phyloP scores from a whole-genome alignment of 2,113 vertebrate species.

The Nothoprocta pentlandii region DNA sequence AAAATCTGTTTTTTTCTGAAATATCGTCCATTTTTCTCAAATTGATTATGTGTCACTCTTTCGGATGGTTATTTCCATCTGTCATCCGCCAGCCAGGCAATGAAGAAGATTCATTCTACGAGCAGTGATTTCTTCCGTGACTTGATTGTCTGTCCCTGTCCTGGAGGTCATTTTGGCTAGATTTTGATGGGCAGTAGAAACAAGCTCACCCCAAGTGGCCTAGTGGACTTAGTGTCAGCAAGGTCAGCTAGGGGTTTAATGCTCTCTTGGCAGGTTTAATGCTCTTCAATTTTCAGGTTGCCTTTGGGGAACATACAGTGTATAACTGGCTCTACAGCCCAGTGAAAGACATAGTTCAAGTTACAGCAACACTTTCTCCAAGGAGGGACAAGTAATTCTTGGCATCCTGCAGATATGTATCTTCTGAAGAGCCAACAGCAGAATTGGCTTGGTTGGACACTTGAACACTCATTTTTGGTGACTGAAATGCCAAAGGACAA shows the following conservation, averaged over 20 bases:
- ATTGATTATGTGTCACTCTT: not conserved
- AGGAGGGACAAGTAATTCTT: not conserved
- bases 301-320: rapidly evolving
- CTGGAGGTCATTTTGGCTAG: not conserved
- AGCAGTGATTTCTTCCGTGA: not conserved
- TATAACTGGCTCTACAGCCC: not conserved
- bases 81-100: not conserved
- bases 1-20: slow-evolving; percentile 15
- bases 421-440: not conserved
- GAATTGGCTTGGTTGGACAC: not conserved
- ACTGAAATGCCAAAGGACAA: not conserved
- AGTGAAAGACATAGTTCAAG: not conserved
- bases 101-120: not conserved
- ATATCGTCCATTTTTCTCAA: not conserved
- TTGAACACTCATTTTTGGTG: not conserved
- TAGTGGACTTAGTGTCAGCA: not conserved
- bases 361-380: not conserved
- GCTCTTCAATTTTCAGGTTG: rapidly evolving
- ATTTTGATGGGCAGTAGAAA: not conserved
- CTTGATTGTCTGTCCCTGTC: not conserved
- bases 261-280: rapidly evolving
- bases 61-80: not conserved
- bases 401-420: rapidly evolving
- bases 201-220: not conserved
- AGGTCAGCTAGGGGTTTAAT: not conserved